A percentile compares a stretch with the other conserved stretches of the same genome.
phyloP scores from a whole-genome alignment of 1,140 invertebrate species.

The Cotesia chilonis region DNA sequence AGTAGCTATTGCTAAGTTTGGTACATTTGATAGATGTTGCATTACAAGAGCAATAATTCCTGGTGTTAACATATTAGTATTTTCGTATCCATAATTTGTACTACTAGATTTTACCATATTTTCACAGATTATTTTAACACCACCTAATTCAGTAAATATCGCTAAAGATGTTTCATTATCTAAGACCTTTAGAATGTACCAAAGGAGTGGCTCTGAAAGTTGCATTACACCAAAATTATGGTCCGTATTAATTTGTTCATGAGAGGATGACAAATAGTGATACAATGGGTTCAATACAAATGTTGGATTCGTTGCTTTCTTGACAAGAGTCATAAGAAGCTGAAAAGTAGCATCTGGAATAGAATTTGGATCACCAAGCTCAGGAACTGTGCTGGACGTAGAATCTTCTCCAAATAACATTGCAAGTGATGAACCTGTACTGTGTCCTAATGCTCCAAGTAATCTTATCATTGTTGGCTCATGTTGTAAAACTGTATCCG shows the following conservation, averaged over 20 bases:
- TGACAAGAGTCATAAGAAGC: slow-evolving; percentile 77
- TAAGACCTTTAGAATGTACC: slow-evolving; percentile 78
- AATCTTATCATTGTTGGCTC: slow-evolving; percentile 83
- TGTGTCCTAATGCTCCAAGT: slow-evolving; percentile 77
- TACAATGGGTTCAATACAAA: slow-evolving; percentile 79
- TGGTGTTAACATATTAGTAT: slow-evolving; percentile 44
- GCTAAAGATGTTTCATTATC: slow-evolving; percentile 74
- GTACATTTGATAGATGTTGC: slow-evolving; percentile 71
- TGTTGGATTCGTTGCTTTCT: slow-evolving; percentile 75
- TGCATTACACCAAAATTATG: slow-evolving; percentile 63
- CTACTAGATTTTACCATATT: slow-evolving; percentile 69
- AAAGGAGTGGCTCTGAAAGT: slow-evolving; percentile 79
- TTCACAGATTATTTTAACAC: slow-evolving; percentile 69
- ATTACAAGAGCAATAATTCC: slow-evolving; percentile 70
- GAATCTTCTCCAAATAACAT: slow-evolving; percentile 65
- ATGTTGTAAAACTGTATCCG: slow-evolving; percentile 81
- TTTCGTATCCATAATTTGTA: slow-evolving; percentile 48
- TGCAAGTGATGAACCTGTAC: slow-evolving; percentile 73
- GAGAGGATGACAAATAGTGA: slow-evolving; percentile 73
- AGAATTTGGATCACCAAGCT: slow-evolving; percentile 72
- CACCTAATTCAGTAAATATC: slow-evolving; percentile 72
- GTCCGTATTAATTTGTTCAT: slow-evolving; percentile 49
- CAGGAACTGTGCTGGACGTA: slow-evolving; percentile 51
- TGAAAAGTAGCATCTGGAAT: slow-evolving; percentile 86
- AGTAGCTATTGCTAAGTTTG: slow-evolving; percentile 66